A percentile compares a stretch with the other conserved stretches of the same genome.
Evolutionary conservation across 2,113 vertebrate species (phyloP).

Genomic region (Cricetomys ansorgei): DNA sequence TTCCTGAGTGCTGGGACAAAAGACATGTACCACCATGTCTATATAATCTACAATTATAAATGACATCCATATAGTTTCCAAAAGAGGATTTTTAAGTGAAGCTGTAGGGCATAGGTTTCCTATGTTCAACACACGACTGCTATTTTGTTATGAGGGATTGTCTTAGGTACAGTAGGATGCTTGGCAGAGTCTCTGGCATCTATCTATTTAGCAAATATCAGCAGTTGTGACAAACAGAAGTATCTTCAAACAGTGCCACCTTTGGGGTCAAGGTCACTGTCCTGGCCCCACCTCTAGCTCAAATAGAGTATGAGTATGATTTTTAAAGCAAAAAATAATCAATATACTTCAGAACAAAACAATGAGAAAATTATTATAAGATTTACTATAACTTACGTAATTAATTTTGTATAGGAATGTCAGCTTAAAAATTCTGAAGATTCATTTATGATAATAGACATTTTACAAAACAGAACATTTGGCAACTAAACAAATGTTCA

Average conservation of each 20-base stretch:
- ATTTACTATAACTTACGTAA: not conserved
- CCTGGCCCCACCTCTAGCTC: not conserved
- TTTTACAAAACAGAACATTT: constrained; percentile 51
- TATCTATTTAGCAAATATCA: not conserved
- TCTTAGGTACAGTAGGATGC: not conserved
- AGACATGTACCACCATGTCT: not conserved
- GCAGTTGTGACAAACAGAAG: not conserved
- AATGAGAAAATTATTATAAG: not conserved
- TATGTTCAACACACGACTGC: too few species aligned
- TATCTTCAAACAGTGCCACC: not conserved
- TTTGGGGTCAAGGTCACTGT: not conserved
- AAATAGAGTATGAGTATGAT: not conserved
- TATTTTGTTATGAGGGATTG: too few species aligned
- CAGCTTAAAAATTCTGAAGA: constrained; percentile 34
- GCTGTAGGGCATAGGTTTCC: not conserved
- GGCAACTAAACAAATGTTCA: not conserved
- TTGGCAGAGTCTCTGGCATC: not conserved
- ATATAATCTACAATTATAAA: not conserved
- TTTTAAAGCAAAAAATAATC: not conserved
- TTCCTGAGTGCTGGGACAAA: not conserved
- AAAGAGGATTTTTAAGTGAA: not conserved
- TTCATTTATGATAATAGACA: constrained; percentile 47
- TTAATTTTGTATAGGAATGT: not conserved
- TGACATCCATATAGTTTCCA: not conserved
- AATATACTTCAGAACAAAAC: not conserved